Conservation (phyloP, 92 coral and sea anemone species). For the Paramuricea clavata region DNA sequence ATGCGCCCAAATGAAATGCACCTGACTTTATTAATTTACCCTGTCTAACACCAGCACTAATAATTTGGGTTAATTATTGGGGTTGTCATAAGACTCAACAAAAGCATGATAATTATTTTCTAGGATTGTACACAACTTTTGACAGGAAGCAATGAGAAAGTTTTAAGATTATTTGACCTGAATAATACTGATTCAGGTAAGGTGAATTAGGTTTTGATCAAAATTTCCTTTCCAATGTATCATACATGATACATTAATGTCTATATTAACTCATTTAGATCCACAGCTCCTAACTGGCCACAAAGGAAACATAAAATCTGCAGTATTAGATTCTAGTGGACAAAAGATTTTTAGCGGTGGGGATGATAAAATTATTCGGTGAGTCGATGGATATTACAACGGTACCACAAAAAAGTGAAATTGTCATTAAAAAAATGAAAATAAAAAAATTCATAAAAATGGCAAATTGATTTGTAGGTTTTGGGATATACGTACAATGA, state of each 20-base stretch:
- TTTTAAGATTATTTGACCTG: conserved; percentile 85
- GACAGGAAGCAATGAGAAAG: conserved; percentile 95
- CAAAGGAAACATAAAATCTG: conserved; percentile 78
- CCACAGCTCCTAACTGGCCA: conserved; percentile 90
- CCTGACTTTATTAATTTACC: too few species aligned
- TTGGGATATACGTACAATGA: conserved; percentile 91
- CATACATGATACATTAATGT: background rate
- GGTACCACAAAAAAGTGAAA: too few species aligned
- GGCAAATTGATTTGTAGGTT: too few species aligned
- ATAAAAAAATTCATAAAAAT: background rate
- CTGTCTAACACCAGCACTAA: too few species aligned
- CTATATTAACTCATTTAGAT: conserved; percentile 56
- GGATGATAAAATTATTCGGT: conserved; percentile 93
- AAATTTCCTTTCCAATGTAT: too few species aligned
- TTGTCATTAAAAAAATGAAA: background rate
- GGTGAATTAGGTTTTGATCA: too few species aligned
- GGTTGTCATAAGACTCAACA: too few species aligned
- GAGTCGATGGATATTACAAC: background rate
- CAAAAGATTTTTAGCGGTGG: conserved; percentile 90
- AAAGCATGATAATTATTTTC: conserved; percentile 29
- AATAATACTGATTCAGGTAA: conserved; percentile 83
- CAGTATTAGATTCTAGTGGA: conserved; percentile 77
- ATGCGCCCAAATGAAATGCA: too few species aligned
- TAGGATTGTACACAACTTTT: conserved; percentile 86
- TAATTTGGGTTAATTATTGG: too few species aligned